Evolutionary conservation across 2,888 invertebrate species (phyloP).

Genomic region (Lacanobia oleracea): DNA sequence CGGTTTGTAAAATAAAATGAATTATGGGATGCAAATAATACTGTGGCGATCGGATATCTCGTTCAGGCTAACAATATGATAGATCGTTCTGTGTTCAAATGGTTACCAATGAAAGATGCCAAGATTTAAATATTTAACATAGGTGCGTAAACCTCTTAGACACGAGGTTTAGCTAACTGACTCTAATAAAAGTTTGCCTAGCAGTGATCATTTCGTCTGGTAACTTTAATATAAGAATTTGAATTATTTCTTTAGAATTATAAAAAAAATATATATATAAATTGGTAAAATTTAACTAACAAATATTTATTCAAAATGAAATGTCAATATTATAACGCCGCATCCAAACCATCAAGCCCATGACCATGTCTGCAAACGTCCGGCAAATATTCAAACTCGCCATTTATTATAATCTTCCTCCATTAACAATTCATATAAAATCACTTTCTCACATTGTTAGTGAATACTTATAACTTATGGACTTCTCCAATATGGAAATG

Average conservation of each 20-base stretch:
- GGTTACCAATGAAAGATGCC: background rate
- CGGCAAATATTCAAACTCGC: constrained; percentile 49
- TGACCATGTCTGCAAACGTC: background rate
- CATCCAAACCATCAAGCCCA: constrained; percentile 21
- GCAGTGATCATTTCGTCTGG: too few species aligned
- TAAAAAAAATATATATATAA: too few species aligned
- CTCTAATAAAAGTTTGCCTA: too few species aligned
- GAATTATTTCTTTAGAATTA: too few species aligned
- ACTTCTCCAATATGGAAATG: constrained; percentile 61
- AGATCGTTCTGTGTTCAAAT: background rate
- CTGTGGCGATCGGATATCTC: background rate
- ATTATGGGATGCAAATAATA: background rate
- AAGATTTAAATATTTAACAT: too few species aligned
- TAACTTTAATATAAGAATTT: too few species aligned
- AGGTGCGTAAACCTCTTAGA: too few species aligned
- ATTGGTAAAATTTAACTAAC: background rate
- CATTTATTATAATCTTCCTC: constrained; percentile 54
- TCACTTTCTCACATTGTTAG: constrained; percentile 70
- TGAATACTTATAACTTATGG: constrained; percentile 42
- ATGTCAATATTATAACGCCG: constrained; percentile 7
- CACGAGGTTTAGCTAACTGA: too few species aligned
- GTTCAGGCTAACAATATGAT: background rate
- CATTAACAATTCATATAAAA: constrained; percentile 65
- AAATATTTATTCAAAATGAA: background rate
- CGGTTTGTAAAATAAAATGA: background rate